These are phyloP conservation scores for Drosophila lutescens DNA, from an alignment of 2,888 invertebrate species.

Conservation along the genomic window DNA sequence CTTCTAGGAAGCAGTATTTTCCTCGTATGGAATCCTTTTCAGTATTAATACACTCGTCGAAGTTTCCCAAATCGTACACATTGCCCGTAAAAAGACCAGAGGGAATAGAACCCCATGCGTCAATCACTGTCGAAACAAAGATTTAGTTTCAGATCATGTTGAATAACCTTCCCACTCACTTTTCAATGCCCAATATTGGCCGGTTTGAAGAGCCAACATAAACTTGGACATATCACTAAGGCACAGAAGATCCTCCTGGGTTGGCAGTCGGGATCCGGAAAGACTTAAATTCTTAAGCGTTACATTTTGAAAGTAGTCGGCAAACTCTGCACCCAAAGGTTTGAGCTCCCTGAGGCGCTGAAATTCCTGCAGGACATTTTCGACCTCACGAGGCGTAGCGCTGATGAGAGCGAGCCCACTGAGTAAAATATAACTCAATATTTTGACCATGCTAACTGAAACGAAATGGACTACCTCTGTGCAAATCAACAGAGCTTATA, in stretches of 20 bases:
- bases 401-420: slow-evolving; percentile 4
- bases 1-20: slow-evolving; percentile 49
- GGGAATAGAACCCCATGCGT: slow-evolving; percentile 83
- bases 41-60: slow-evolving; percentile 82
- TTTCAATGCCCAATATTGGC: slow-evolving; percentile 42
- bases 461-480: background rate
- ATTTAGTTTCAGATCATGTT: no score
- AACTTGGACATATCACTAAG: slow-evolving; percentile 42
- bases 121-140: slow-evolving; percentile 76
- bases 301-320: slow-evolving; percentile 22
- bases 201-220: slow-evolving; percentile 9
- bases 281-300: slow-evolving; percentile 1
- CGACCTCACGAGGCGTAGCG: background rate
- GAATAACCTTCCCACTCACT: slow-evolving; percentile 35
- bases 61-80: slow-evolving; percentile 81
- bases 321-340: slow-evolving; percentile 35
- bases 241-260: slow-evolving; percentile 42
- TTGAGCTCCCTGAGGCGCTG: slow-evolving; percentile 15
- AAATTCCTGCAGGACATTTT: background rate
- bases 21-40: slow-evolving; percentile 42
- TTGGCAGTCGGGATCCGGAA: slow-evolving; percentile 1
- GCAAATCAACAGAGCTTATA: background rate
- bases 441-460: slow-evolving; percentile 11
- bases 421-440: background rate
- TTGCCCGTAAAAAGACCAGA: slow-evolving; percentile 81